phyloP scores from a whole-genome alignment of 2,113 vertebrate species.

The Peucedramus taeniatus region DNA sequence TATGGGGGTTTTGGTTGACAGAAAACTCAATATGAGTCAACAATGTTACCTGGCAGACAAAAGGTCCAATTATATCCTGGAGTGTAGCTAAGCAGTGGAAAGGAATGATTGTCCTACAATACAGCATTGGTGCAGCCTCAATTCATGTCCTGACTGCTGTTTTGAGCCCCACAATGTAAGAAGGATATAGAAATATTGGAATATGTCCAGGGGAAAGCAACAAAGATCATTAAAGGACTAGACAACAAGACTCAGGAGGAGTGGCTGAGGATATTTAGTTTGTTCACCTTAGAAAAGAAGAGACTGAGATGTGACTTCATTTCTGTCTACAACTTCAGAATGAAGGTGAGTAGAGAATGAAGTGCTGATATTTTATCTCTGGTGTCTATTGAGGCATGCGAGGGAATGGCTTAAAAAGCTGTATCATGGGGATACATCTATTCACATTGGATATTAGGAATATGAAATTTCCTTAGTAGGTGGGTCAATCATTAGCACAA shows the following conservation, averaged over 20 bases:
- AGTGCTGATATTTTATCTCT: not conserved
- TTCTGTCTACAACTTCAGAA: not conserved
- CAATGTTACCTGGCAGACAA: not conserved
- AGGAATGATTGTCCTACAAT: not conserved
- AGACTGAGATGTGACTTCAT: not conserved
- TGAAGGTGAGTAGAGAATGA: fast-evolving
- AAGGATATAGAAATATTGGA: not conserved
- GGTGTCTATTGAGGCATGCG: fast-evolving
- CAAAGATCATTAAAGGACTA: not conserved
- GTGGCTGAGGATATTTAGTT: not conserved
- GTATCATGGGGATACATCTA: not conserved
- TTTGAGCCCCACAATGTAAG: not conserved
- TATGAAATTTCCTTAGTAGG: not conserved
- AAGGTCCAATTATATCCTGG: not conserved
- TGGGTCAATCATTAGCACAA: not conserved
- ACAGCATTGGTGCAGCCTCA: not conserved
- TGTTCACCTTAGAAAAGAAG: not conserved
- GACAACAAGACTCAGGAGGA: not conserved
- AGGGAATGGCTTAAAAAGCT: not conserved
- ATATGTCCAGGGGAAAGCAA: not conserved
- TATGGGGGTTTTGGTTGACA: not conserved
- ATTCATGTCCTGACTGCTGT: fast-evolving
- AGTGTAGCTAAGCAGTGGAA: not conserved
- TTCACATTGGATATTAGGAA: not conserved
- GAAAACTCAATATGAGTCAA: not conserved